Percentiles rank a stretch among this genome's conserved stretches.
These are phyloP conservation scores for Mungos mungo DNA, from an alignment of 2,113 vertebrate species.

Conservation along the genomic window DNA sequence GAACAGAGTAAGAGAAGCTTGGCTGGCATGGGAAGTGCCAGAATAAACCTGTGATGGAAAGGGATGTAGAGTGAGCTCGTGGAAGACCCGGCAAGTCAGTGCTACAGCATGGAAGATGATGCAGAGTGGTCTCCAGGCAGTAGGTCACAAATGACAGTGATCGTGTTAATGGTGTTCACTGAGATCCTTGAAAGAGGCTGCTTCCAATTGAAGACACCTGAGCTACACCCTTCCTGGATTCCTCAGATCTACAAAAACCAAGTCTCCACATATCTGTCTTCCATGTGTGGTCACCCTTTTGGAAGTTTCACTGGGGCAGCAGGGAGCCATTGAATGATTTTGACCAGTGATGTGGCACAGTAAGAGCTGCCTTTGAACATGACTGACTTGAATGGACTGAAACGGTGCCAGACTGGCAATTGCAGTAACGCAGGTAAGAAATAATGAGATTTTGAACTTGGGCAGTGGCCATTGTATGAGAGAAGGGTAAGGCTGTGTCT, in stretches of 20 bases:
- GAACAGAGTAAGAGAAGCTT: neutral
- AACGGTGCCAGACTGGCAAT: neutral
- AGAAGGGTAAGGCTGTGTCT: neutral
- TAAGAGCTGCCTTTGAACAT: neutral
- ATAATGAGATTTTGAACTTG: neutral
- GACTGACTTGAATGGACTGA: neutral
- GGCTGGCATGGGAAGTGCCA: neutral
- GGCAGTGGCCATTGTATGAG: fast-evolving
- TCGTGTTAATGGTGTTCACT: too few species aligned
- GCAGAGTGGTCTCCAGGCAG: neutral
- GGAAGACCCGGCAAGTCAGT: neutral
- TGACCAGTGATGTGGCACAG: neutral
- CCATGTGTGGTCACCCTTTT: neutral
- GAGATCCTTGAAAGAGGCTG: neutral
- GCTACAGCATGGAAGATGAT: fast-evolving
- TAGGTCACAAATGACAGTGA: neutral
- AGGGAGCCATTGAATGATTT: neutral
- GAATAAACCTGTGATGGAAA: neutral
- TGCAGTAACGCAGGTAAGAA: neutral
- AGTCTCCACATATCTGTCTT: neutral
- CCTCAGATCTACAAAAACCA: neutral
- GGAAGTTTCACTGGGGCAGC: neutral
- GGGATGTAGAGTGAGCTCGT: fast-evolving
- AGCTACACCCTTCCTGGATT: neutral
- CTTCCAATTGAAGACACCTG: neutral